phyloP scores from a whole-genome alignment of 2,113 vertebrate species.

The Melanotaenia duboulayi region DNA sequence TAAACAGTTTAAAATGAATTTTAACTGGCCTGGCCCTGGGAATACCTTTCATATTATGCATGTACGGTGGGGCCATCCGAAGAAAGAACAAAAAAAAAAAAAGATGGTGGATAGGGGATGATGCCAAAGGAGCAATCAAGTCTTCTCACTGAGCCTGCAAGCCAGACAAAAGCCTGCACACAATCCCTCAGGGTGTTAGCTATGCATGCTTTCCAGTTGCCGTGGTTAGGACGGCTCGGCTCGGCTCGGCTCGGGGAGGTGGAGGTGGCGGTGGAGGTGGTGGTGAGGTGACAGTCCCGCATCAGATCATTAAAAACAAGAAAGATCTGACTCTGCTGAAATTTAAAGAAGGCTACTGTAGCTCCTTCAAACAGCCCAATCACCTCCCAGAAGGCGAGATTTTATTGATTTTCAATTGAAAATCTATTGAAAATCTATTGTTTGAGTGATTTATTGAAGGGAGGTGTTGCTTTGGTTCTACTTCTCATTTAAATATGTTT shows the following conservation, averaged over 20 bases:
- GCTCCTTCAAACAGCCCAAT: no score
- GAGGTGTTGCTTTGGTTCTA: no score
- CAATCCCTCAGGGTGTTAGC: slow-evolving; percentile 89
- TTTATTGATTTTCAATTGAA: no score
- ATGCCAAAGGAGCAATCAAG: slow-evolving; percentile 90
- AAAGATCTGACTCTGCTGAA: no score
- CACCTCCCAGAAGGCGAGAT: no score
- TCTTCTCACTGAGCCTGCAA: slow-evolving; percentile 86
- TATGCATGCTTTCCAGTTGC: slow-evolving; percentile 98
- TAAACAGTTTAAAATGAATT: slow-evolving; percentile 96
- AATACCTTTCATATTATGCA: slow-evolving; percentile 93
- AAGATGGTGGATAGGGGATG: slow-evolving; percentile 81
- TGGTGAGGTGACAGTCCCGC: slow-evolving; percentile 41
- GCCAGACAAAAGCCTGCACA: slow-evolving; percentile 90
- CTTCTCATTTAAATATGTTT: no score
- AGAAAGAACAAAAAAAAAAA: slow-evolving; percentile 14
- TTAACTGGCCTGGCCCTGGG: slow-evolving; percentile 87
- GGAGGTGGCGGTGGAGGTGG: slow-evolving; percentile 60
- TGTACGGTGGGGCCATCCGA: slow-evolving; percentile 82
- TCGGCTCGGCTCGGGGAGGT: slow-evolving; percentile 66
- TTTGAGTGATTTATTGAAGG: no score
- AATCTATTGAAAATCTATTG: no score
- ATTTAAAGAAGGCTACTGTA: no score
- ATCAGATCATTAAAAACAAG: no score
- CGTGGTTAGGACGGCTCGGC: slow-evolving; percentile 85